Percentiles rank a stretch among this genome's conserved stretches.
phyloP scores from a whole-genome alignment of 2,888 invertebrate genomes.

The Coenonympha glycerion region DNA sequence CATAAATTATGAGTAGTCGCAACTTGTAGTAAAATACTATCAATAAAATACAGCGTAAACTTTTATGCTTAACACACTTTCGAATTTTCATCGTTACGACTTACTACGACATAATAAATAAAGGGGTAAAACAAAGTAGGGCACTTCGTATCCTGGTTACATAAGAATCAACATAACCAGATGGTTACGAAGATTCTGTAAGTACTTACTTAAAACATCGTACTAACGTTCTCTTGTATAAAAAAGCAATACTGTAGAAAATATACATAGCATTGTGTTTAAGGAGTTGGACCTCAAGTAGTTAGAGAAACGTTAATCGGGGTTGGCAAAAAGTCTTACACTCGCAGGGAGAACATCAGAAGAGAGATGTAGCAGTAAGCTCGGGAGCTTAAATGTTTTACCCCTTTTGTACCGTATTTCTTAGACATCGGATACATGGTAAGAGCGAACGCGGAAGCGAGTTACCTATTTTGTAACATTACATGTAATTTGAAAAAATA shows the following conservation, averaged over 20 bases:
- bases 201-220: neutral
- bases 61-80: slow-evolving; percentile 1
- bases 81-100: slow-evolving; percentile 1
- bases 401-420: slow-evolving; percentile 31
- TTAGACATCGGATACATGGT: slow-evolving; percentile 18
- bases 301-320: neutral
- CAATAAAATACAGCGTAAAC: slow-evolving; percentile 1
- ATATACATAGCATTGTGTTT: no score
- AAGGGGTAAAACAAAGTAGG: neutral
- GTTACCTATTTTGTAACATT: no score
- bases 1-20: no score
- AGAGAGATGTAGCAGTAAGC: slow-evolving; percentile 15
- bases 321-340: slow-evolving; percentile 14
- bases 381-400: slow-evolving; percentile 24
- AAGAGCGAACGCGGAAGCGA: slow-evolving; percentile 14
- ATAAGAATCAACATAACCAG: neutral
- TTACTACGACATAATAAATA: neutral
- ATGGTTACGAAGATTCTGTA: no score
- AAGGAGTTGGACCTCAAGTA: neutral
- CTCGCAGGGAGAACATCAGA: slow-evolving; percentile 15
- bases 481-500: no score
- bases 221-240: neutral
- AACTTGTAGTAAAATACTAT: no score
- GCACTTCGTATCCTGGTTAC: neutral
- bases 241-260: neutral